These are phyloP conservation scores for Trididemnum nubilum DNA, from an alignment of 23 tunicate genomes.

Conservation along the genomic window DNA sequence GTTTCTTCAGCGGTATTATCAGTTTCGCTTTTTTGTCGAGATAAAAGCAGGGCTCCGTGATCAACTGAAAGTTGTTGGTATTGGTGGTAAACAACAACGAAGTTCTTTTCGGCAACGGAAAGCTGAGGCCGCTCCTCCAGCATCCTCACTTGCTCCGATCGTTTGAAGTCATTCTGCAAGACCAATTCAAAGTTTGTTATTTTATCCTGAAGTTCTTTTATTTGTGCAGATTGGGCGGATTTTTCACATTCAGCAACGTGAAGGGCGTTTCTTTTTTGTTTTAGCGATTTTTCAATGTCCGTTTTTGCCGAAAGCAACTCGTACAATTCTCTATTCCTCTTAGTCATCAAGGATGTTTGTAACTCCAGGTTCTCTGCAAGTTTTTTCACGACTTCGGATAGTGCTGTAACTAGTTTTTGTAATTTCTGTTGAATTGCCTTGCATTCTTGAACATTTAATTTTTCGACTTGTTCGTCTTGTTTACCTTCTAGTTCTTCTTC, in stretches of 20 bases:
- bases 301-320: not conserved
- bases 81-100: slow-evolving; percentile 34
- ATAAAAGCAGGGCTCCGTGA: not conserved
- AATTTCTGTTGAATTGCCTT: too few relatives aligned
- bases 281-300: not conserved
- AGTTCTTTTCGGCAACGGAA: slow-evolving; percentile 40
- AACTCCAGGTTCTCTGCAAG: too few relatives aligned
- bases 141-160: slow-evolving; percentile 13
- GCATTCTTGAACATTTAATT: too few relatives aligned
- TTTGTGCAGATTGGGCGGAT: not conserved
- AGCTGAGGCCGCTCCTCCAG: slow-evolving; percentile 36
- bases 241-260: not conserved
- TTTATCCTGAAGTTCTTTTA: slow-evolving; percentile 11
- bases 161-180: slow-evolving; percentile 9
- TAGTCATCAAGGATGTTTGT: not conserved
- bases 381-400: too few relatives aligned
- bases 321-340: too few relatives aligned
- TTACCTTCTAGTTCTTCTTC: not conserved
- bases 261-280: not conserved
- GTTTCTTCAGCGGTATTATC: not conserved
- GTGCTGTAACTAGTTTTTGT: not conserved
- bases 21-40: too few relatives aligned
- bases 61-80: not conserved
- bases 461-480: slow-evolving; percentile 18
- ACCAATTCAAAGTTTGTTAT: slow-evolving; percentile 22